A percentile compares a stretch with the other conserved stretches of the same genome.
Evolutionary conservation across 2,888 invertebrate genomes (phyloP).

Genomic region (Caenorhabditis virilis): DNA sequence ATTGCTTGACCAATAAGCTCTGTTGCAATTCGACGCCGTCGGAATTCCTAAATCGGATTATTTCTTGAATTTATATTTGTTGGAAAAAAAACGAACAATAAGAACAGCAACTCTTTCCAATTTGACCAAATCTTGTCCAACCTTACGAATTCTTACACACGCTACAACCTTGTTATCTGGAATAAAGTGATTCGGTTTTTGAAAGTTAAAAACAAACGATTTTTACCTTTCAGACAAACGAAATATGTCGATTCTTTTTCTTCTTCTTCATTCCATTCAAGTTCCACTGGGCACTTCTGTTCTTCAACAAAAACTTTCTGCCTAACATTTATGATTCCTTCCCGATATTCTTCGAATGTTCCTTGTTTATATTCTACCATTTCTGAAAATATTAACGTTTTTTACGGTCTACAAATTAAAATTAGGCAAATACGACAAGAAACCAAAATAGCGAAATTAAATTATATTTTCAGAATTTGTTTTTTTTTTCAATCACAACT

Average conservation of each 20-base stretch:
- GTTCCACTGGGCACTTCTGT: conserved; percentile 35
- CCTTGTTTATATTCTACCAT: conserved; percentile 27
- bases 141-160: conserved; percentile 15
- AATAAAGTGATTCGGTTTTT: not conserved
- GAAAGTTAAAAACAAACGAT: not conserved
- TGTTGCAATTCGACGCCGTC: conserved; percentile 20
- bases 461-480: not conserved
- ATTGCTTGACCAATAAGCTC: conserved; percentile 24
- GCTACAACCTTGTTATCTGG: conserved; percentile 18
- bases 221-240: conserved; percentile 18
- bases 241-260: conserved; percentile 27
- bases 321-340: conserved; percentile 16
- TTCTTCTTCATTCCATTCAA: conserved; percentile 42
- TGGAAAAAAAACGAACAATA: conserved; percentile 8
- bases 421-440: not conserved
- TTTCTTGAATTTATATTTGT: not conserved
- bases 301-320: conserved; percentile 39
- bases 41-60: conserved; percentile 18
- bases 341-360: conserved; percentile 17
- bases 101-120: conserved; percentile 35
- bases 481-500: not conserved
- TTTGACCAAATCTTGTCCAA: conserved; percentile 20
- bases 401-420: no score
- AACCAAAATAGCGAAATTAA: not conserved
- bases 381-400: not conserved